phyloP scores from a whole-genome alignment of 2,888 invertebrate genomes.

The Acanthosepion lycidas region DNA sequence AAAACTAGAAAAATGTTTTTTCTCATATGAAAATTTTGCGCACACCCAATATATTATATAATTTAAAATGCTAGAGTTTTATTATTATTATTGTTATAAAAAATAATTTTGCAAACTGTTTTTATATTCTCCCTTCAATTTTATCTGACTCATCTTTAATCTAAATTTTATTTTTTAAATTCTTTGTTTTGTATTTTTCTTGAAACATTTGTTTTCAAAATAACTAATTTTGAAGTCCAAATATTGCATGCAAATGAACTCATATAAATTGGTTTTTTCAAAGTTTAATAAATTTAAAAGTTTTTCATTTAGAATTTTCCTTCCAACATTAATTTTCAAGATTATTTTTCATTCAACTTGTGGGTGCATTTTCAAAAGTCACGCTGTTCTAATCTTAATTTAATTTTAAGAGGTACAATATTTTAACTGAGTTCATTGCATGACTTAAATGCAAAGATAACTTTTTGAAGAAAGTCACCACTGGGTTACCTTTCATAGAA shows the following conservation, averaged over 20 bases:
- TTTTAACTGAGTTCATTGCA: neutral
- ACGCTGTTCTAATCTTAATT: neutral
- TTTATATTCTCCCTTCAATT: neutral
- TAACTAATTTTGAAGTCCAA: neutral
- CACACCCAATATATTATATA: neutral
- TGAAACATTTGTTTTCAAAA: neutral
- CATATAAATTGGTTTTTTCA: neutral
- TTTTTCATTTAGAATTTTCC: neutral
- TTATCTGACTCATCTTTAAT: neutral
- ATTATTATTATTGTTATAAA: neutral
- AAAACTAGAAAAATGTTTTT: no score
- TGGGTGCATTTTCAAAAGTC: neutral
- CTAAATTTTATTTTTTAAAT: neutral
- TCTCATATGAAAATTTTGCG: no score
- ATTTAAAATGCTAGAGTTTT: neutral
- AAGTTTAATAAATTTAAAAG: neutral
- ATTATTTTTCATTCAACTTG: neutral
- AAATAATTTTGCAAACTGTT: neutral
- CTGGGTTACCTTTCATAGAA: neutral
- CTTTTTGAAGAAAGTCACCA: neutral
- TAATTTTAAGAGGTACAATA: neutral
- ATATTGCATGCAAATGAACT: neutral
- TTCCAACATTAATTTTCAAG: neutral
- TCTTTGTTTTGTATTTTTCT: neutral
- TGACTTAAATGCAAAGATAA: neutral